Conservation (phyloP, 2,888 invertebrate species). For the Nipponacmea schrenckii region DNA sequence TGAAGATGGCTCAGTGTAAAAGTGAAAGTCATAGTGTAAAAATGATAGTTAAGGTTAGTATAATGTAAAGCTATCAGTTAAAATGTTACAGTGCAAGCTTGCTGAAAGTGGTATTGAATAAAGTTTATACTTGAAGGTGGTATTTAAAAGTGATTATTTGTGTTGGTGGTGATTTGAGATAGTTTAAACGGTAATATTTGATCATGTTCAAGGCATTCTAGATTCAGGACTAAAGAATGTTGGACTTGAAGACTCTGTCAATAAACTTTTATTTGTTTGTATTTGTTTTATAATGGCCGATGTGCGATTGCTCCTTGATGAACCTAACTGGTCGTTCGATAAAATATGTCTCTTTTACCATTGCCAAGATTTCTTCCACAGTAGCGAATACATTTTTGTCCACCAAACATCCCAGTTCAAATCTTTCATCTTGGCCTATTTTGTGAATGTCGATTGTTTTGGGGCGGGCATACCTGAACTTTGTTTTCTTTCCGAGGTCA, state of each 20-base stretch:
- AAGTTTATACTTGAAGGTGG: too few species aligned
- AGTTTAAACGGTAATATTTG: slow-evolving; percentile 1
- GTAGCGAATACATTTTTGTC: background rate
- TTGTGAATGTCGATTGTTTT: slow-evolving; percentile 3
- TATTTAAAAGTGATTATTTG: background rate
- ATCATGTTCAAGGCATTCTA: background rate
- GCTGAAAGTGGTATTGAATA: too few species aligned
- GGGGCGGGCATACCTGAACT: background rate
- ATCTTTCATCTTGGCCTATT: background rate
- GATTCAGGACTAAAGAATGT: background rate
- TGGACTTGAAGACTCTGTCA: background rate
- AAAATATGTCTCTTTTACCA: background rate
- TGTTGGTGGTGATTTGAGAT: slow-evolving; percentile 2
- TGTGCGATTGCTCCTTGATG: background rate
- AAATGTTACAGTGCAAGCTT: too few species aligned
- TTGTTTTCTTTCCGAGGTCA: background rate
- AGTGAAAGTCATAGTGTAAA: too few species aligned
- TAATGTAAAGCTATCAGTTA: too few species aligned
- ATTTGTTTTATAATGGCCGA: background rate
- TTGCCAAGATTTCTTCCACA: background rate
- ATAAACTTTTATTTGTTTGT: background rate
- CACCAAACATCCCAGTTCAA: background rate
- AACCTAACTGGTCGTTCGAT: background rate
- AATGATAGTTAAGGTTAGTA: too few species aligned
- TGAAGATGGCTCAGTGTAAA: too few species aligned